Evolutionary conservation across 2,113 vertebrate genomes (phyloP), one percentile per base, ranked within the genome.

Genomic region (Pipa parva): DNA sequence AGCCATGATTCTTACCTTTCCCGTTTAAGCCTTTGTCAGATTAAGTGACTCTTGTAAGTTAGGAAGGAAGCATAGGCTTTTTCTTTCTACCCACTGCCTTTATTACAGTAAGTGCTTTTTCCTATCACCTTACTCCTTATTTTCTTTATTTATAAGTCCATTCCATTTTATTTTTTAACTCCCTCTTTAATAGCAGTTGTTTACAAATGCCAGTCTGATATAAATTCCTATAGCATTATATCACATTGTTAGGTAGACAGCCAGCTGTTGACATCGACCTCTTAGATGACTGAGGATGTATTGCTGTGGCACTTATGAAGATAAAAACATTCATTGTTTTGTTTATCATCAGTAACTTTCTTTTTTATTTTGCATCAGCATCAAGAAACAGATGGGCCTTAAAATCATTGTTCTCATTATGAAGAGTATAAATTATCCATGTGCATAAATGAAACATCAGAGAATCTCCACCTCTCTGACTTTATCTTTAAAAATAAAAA

Each of bases 221-320:
- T 29, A 48, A 48, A 48, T n/a, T 33, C 10, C 46, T 63, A 9
- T 49, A 62, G 22, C 22, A 28, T 61, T 48, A 20, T 52, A 45
- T 64, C 36, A 56, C 28, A 45, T 29, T 64, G 51, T 17, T 33
- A 57, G 52, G n/a, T 26, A 69, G 56, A 39, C 31, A 69, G 57
- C 20, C 65, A 69, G 56, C 65, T 59, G 46, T 39, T 69, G 65
- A 69, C 65, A 51, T 25, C 52, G 65, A 69, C 65, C 65, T 60
- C 22, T 42, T 52, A 39, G 52, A 48, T 60, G 65, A 51, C 65
- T 52, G 21, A 24, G 56, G 27, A 31, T 57, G 27, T 33, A 33
- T 69, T 69, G 28, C 31, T 60, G 22, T 60, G 65, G 57, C 65
- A 60, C 46, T 69, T 57, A 69, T 60, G 65, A 69, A 60, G 65